Conservation (phyloP, 2,113 vertebrate species). For the Sitta europaea region DNA sequence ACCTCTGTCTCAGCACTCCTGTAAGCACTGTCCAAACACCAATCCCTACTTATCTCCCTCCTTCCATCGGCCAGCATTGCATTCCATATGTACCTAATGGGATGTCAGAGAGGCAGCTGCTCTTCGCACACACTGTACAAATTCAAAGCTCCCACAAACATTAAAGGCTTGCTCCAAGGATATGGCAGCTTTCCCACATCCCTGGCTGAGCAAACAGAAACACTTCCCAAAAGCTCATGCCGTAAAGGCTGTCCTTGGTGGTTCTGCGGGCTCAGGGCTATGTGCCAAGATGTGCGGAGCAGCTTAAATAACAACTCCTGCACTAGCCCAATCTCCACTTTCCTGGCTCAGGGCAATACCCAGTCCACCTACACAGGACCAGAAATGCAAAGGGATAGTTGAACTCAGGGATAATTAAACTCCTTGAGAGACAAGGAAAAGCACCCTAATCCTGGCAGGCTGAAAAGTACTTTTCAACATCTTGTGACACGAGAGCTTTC, state of each 20-base stretch:
- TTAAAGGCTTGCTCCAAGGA: not conserved
- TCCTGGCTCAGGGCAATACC: not conserved
- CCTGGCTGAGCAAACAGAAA: not conserved
- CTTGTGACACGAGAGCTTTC: not conserved
- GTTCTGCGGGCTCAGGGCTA: not conserved
- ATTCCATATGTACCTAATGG: not conserved
- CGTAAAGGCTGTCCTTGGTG: not conserved
- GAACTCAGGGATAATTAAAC: not conserved
- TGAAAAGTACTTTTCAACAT: not conserved
- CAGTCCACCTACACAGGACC: fast-evolving
- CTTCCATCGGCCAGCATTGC: not conserved
- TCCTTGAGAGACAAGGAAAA: not conserved
- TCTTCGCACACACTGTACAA: not conserved
- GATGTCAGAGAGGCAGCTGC: not conserved
- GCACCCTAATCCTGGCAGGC: not conserved
- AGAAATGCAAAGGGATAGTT: not conserved
- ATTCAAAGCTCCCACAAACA: not conserved
- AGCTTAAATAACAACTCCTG: not conserved
- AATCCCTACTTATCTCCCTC: not conserved
- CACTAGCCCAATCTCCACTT: not conserved
- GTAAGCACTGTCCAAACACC: not conserved
- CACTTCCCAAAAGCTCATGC: not conserved
- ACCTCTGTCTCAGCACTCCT: not conserved
- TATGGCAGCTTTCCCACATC: not conserved
- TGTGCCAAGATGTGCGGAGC: fast-evolving